A percentile compares a stretch with the other conserved stretches of the same genome.
Evolutionary conservation across 2,797 vertebrate genomes (phyloP).

Genomic region (Crocodylus rhombifer): DNA sequence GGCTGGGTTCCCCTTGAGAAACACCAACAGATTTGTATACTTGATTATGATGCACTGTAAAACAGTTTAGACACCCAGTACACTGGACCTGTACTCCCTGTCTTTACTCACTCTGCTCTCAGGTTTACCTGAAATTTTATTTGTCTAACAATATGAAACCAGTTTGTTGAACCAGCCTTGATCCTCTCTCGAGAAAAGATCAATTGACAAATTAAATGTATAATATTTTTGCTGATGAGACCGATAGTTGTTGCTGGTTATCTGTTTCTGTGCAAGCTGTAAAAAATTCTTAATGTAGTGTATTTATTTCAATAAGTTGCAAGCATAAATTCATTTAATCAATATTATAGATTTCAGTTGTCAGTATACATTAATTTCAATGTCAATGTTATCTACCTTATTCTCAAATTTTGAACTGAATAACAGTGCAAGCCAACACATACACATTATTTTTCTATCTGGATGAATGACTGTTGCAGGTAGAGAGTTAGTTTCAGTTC

Average conservation of each 20-base stretch:
- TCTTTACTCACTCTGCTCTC: not conserved
- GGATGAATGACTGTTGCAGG: slow-evolving; percentile 13
- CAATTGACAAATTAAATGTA: not conserved
- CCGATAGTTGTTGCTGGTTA: not conserved
- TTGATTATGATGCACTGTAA: not conserved
- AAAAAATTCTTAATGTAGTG: not conserved
- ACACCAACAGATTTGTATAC: slow-evolving; percentile 13
- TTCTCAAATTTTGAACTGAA: slow-evolving; percentile 53
- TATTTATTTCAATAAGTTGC: slow-evolving; percentile 34
- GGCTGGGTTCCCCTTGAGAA: slow-evolving; percentile 24
- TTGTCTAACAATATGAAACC: slow-evolving; percentile 18
- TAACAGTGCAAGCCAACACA: slow-evolving; percentile 18
- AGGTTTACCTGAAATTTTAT: not conserved
- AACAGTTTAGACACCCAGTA: slow-evolving; percentile 5
- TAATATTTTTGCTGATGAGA: slow-evolving; percentile 24
- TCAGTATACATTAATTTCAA: slow-evolving; percentile 57
- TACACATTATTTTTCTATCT: slow-evolving; percentile 17
- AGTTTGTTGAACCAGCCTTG: not conserved
- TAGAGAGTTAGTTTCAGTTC: slow-evolving; percentile 14
- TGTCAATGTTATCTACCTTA: slow-evolving; percentile 25
- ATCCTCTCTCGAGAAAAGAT: slow-evolving; percentile 14
- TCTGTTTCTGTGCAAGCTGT: not conserved
- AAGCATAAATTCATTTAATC: not conserved
- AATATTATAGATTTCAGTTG: slow-evolving; percentile 53
- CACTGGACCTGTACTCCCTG: not conserved